Evolutionary conservation across 1,140 invertebrate species (phyloP).

Genomic region (Augochlora pura): DNA sequence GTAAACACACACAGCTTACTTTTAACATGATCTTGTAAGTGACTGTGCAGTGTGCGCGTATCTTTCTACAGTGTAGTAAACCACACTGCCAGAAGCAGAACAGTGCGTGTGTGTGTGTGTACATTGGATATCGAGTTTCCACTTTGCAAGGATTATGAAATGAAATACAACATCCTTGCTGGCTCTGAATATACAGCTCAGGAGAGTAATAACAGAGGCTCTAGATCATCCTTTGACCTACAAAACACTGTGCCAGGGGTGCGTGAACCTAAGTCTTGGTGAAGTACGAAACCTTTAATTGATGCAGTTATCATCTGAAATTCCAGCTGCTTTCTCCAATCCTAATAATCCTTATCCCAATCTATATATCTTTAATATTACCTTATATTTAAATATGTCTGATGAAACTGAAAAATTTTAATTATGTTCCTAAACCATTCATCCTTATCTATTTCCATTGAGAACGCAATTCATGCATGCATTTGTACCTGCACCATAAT

Average conservation of each 20-base stretch:
- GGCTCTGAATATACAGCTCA: constrained; percentile 57
- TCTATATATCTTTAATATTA: constrained; percentile 52
- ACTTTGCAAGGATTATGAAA: constrained; percentile 47
- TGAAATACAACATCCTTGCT: constrained; percentile 53
- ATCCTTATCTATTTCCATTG: constrained; percentile 43
- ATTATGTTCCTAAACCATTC: constrained; percentile 53
- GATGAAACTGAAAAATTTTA: constrained; percentile 45
- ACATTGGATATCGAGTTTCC: constrained; percentile 56
- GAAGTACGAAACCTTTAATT: constrained; percentile 62
- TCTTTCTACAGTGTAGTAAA: constrained; percentile 56
- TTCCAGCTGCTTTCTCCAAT: constrained; percentile 46
- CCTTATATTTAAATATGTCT: constrained; percentile 45
- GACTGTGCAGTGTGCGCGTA: constrained; percentile 58
- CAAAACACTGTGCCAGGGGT: constrained; percentile 60
- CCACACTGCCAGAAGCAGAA: constrained; percentile 39
- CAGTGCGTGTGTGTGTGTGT: constrained; percentile 60
- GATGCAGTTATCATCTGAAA: constrained; percentile 61
- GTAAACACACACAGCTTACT: constrained; percentile 39
- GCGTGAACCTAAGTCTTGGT: constrained; percentile 61
- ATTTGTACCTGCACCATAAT: constrained; percentile 62
- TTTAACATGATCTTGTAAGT: constrained; percentile 50
- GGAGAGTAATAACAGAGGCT: constrained; percentile 60
- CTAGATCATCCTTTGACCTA: constrained; percentile 55
- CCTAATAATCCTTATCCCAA: constrained; percentile 31
- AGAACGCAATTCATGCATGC: constrained; percentile 60